phyloP scores from a whole-genome alignment of 1,140 invertebrate genomes.

The Zaprionus lachaisei region DNA sequence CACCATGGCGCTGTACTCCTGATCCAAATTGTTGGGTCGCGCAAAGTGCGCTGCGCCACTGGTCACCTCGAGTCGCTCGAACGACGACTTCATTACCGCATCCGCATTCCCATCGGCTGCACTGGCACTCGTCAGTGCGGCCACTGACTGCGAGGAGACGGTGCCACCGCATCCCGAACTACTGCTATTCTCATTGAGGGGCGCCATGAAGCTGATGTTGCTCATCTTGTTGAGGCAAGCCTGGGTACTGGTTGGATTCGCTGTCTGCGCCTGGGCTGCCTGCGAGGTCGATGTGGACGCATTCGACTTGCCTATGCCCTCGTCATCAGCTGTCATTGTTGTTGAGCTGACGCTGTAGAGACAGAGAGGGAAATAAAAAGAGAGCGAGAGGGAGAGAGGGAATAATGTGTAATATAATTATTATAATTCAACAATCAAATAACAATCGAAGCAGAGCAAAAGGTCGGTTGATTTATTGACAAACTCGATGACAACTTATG shows the following conservation, averaged over 20 bases:
- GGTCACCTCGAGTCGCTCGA: constrained; percentile 60
- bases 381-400: background rate
- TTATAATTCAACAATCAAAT: background rate
- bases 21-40: constrained; percentile 65
- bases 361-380: background rate
- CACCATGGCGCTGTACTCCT: constrained; percentile 79
- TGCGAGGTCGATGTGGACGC: constrained; percentile 42
- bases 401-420: background rate
- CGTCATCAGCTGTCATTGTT: constrained; percentile 40
- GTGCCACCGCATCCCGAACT: constrained; percentile 71
- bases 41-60: constrained; percentile 40
- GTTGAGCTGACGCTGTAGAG: constrained; percentile 35
- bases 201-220: constrained; percentile 52
- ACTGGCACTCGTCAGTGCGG: constrained; percentile 47
- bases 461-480: constrained; percentile 2
- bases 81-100: constrained; percentile 70
- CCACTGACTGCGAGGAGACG: constrained; percentile 54
- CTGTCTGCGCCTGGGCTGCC: constrained; percentile 18
- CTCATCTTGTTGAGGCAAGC: constrained; percentile 49
- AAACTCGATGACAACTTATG: background rate
- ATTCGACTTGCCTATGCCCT: constrained; percentile 46
- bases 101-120: constrained; percentile 49
- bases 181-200: constrained; percentile 65
- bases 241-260: constrained; percentile 38
- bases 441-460: background rate